Evolutionary conservation across 2,797 vertebrate species (phyloP).

Genomic region (Allobates femoralis): DNA sequence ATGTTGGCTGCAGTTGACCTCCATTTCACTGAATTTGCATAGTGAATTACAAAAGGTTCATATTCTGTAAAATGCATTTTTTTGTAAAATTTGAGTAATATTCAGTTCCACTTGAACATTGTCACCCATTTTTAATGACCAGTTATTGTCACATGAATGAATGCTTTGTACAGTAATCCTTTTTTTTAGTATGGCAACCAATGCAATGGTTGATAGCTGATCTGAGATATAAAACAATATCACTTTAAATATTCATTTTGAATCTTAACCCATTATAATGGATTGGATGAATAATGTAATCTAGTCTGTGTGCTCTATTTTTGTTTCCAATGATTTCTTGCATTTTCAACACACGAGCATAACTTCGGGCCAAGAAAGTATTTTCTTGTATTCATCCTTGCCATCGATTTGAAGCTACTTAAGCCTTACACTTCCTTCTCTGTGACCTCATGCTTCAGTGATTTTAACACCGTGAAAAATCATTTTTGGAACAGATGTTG

Average conservation of each 20-base stretch:
- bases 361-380: background rate
- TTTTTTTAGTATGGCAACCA: no score
- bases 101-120: no score
- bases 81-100: no score
- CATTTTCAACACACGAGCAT: background rate
- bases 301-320: background rate
- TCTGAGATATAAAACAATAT: background rate
- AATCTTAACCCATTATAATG: background rate
- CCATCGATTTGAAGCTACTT: constrained; percentile 9
- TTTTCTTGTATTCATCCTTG: background rate
- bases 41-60: no score
- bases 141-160: no score
- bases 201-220: background rate
- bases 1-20: no score
- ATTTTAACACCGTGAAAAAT: constrained; percentile 16
- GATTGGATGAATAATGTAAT: background rate
- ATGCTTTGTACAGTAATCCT: no score
- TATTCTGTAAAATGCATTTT: no score
- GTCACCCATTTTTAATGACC: no score
- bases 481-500: constrained; percentile 37
- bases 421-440: background rate
- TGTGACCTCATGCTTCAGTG: constrained; percentile 12
- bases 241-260: background rate
- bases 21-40: no score
- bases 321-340: background rate